phyloP scores from a whole-genome alignment of 2,113 vertebrate genomes.

The human (Homo sapiens) region GRCh38 chr14:85673501-85674000 shows the following conservation, averaged over 20 bases:
- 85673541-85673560: not conserved
- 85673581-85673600: constrained; percentile 13
- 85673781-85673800: not conserved
- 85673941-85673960: not conserved
- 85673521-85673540: not conserved
- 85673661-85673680: not conserved
- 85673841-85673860: not conserved
- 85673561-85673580: not conserved
- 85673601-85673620: constrained; percentile 17
- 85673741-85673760: not conserved
- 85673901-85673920: not conserved
- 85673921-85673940: not conserved
- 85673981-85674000: not conserved
- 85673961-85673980: not conserved
- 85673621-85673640: not conserved
- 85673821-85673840: not conserved
- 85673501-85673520: constrained; percentile 1
- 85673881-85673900: not conserved
- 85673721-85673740: not conserved
- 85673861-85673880: not conserved
- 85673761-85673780: not conserved
- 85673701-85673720: not conserved
- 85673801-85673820: not conserved
- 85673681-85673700: not conserved
- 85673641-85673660: not conserved